Base-by-base conservation (phyloP, 2,797 vertebrate genomes). In the Danio aesculapii region DNA sequence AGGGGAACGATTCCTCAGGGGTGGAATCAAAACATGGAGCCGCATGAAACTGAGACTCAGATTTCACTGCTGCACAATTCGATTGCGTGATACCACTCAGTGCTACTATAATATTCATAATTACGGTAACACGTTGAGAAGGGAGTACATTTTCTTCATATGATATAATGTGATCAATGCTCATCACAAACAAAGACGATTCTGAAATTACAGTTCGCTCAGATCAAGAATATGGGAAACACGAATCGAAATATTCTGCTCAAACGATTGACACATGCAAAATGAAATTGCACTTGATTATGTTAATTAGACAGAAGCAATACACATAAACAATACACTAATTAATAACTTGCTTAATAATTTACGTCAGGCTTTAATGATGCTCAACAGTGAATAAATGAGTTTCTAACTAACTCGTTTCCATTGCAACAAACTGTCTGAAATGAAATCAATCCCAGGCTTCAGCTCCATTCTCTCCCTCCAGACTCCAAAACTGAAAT, bases 21-120 rank as follows among this genome's bases (percentile, higher is more conserved):
- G 75, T 74, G 75, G 67, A 86, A 86, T 86, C 85, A 84, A 85
- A 86, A 85, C 75, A 85, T 83, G 81, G 83, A 84, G 81, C 79
- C 71, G 78, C 79, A 68, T 83, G 83, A 84, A 81, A 86, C 75
- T 11, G 81, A 79, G 79, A 83, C 85, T 83, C 67, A n/a, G 67
- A 76, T 84, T 85, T 86, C 85, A 85, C 78, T 82, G 77, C 78
- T 70, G 75, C 68, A 11, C 81, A 50, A 74, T 81, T 83, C 83
- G 67, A 80, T 62, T 80, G 78, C 73, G 78, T 74, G 70, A 81
- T 83, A 81, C 66, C 77, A 68, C 75, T 84, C 78, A 72, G 81
- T 58, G 77, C 71, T 77, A 59, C 75, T 61, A 77, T 69, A 79
- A 80, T 64, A 62, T 58, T 85, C 75, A 69, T 83, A 86, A 85